Base-by-base conservation (phyloP, 2,888 invertebrate genomes). In the Chloroclysta siterata region DNA sequence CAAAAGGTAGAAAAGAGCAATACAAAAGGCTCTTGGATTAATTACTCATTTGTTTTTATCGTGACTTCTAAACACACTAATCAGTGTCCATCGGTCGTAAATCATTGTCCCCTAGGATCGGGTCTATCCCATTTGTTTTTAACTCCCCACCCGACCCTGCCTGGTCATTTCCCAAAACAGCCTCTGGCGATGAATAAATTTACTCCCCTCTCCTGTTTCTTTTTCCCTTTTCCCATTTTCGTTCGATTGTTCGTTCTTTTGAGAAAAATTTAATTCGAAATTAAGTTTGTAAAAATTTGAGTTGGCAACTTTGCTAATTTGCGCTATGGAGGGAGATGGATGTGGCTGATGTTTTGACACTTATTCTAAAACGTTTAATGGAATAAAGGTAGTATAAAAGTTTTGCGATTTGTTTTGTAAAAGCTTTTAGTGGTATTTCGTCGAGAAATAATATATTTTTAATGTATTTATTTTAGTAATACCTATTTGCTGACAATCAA, bases 151-250 rank as follows among this genome's bases (percentile, higher is more conserved):
- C 66, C 72, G 65, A 72, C 63, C 75, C 77, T 75, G 81, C 28
- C 57, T 53, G 59, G 57, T 62, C 72, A 73, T 69, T 73, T 73
- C 73, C 72, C 69, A 76, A 73, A 76, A 72, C 76, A 78, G 78
- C 54, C 65, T 51, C 54, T 10, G 41, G 77, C 80, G 79, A 84
- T 83, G 83, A 84, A 85, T 83, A 86, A 83, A 84, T 83, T 84
- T 80, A 74, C 78, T 76, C 76, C 78, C 78, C 75, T 73, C 75
- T 73, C 70, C 70, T 74, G 76, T 69, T 74, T 71, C 60, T 57
- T 53, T 57, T 53, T 48, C 22, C 51, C 15, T 70, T 69, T 75
- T 70, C 66, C 47, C 65, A 63, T 68, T 65, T 70, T 73, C 67
- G 71, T 69, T 71, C 73, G 74, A 76, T 75, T 73, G 69, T 69